Base-by-base conservation (phyloP, 2,113 vertebrate genomes). In the Oreotrochilus melanogaster region DNA sequence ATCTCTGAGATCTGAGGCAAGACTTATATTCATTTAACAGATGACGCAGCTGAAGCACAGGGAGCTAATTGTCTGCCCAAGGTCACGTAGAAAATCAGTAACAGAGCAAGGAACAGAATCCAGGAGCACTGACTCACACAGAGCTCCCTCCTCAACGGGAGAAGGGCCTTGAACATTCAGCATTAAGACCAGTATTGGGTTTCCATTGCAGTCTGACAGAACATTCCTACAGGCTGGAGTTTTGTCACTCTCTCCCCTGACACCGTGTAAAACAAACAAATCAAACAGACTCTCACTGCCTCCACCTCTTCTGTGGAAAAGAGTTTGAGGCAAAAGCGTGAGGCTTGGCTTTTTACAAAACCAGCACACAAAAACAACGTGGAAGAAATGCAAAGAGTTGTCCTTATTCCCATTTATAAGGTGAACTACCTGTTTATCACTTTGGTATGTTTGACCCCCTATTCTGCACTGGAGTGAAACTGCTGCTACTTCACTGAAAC, bases 41-140 rank as follows among this genome's bases (percentile, higher is more conserved):
- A 83, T 84, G 88, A 94, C 14, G 31, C 92, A 90, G 70, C 16
- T 25, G 7, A 76, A 90, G 82, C 51, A 73, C 93, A 84, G 72
- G 1, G 50, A 92, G 66, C 69, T 88, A 96, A 85, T 67, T 94
- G 92, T 88, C 45, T 50, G 58, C 72, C 51, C 28, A 13, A 86
- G 90, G 95, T 76, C 88, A 83, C 61, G 39, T 4, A 6, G 6
- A 31, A 83, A 86, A 86, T 48, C 47, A 66, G 88, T 58, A 47
- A 80, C 82, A 88, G 81, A 82, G 27, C 66, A 51, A 24, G 45
- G 65, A 67, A 42, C 37, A 74, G 89, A 58, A 66, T 27, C 47
- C 88, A 92, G 76, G 54, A 86, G 60, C 28, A 62, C 39, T 45
- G 60, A 92, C 33, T 69, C 89, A 80, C 16, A 22, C 84, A 73